Evolutionary conservation across 2,888 invertebrate species (phyloP), one percentile per base, ranked within the genome.

Genomic region (Pimpla rufipes): DNA sequence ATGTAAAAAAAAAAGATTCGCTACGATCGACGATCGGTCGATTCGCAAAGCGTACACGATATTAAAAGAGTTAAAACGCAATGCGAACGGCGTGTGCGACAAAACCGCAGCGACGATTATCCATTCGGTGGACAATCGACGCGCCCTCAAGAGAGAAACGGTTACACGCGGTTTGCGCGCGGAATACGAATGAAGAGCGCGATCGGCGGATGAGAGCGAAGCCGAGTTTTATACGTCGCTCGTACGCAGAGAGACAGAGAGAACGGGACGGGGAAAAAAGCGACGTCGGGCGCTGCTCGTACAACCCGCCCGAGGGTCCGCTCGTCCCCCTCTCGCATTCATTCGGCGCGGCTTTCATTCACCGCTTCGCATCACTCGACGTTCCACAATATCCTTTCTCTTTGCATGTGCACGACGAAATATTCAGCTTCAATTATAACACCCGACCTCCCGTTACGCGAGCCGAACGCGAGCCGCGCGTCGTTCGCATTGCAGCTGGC

Each of bases 111-210:
- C 70, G 35, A 42, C 81, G 78, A 84, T 82, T 76, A 73, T 42
- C 73, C 74, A 84, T 73, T 77, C 75, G 68, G 42, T 66, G 52
- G 21, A 40, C 70, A 47, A 85, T 74, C 50, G 64, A 75, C 78
- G 71, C 55, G 76, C 57, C 75, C 73, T 81, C 80, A 81, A 79
- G 81, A 82, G 83, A 79, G 77, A 87, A 85, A 87, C 85, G 83
- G 87, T 86, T 87, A 87, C 84, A 75, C 82, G 81, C 47, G 80
- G 77, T 86, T 84, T 85, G 85, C 84, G 87, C 57, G n/a, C 47
- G 57, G 87, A 85, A 87, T 84, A 57, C 79, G 55, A 79, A 81
- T 79, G 62, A 62, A 37, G n/a, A 10, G 42, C 1, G 52, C 77
- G 59, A 71, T 67, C 40, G 74, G 55, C 50, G 67, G 55, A 73